Percentiles rank a stretch among this genome's conserved stretches.
Evolutionary conservation across 2,113 vertebrate genomes (phyloP).

Genomic region (Pampusana beccarii): DNA sequence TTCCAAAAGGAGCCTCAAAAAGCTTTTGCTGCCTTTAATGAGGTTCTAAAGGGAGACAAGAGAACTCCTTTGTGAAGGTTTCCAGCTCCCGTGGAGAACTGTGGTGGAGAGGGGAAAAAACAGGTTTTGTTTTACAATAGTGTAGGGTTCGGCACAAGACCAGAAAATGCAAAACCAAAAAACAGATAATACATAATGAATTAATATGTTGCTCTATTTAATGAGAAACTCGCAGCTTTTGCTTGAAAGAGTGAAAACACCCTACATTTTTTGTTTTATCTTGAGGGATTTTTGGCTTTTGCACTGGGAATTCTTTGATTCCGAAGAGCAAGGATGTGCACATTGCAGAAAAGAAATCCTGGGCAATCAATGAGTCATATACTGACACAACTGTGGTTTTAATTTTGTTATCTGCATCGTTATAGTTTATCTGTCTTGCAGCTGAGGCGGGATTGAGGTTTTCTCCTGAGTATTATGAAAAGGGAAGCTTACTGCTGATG

Average conservation of each 20-base stretch:
- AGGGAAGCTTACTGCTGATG: background rate
- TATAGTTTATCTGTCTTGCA: background rate
- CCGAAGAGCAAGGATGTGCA: background rate
- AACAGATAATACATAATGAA: constrained; percentile 15
- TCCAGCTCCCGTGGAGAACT: constrained; percentile 60
- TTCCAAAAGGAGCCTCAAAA: constrained; percentile 46
- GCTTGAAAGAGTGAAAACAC: background rate
- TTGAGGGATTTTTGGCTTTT: background rate
- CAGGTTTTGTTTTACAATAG: constrained; percentile 56
- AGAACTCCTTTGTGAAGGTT: constrained; percentile 38
- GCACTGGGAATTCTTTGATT: background rate
- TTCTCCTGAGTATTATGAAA: background rate
- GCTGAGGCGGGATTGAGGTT: background rate
- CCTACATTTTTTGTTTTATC: background rate
- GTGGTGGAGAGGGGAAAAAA: constrained; percentile 20
- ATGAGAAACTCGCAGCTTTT: constrained; percentile 2
- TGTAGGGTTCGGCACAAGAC: constrained; percentile 48
- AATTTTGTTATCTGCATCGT: background rate
- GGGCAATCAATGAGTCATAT: background rate
- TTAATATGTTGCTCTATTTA: constrained; percentile 4
- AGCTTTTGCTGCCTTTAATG: constrained; percentile 25
- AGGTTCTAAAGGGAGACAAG: constrained; percentile 60
- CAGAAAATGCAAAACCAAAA: constrained; percentile 23
- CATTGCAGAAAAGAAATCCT: background rate
- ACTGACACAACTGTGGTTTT: background rate